These are phyloP conservation scores for Chrysolina haemoptera DNA, from an alignment of 2,888 invertebrate genomes.

Conservation along the genomic window DNA sequence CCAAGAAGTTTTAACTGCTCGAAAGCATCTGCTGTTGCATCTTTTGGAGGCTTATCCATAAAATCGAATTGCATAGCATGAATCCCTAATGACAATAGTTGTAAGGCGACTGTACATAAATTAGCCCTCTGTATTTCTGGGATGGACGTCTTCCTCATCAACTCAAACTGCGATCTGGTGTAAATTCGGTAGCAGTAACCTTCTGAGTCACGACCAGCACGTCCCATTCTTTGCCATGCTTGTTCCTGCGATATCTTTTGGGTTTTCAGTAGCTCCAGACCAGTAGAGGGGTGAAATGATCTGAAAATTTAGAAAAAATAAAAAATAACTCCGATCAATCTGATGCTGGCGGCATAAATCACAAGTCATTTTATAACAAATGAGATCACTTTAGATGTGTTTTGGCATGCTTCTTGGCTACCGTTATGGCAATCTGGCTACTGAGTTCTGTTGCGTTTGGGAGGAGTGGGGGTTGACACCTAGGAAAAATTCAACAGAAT, in stretches of 20 bases:
- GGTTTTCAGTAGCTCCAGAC: constrained; percentile 87
- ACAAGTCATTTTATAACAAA: too few relatives aligned
- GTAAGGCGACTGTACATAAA: constrained; percentile 83
- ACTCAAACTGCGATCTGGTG: constrained; percentile 83
- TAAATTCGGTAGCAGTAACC: constrained; percentile 92
- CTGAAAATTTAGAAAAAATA: constrained; percentile 65
- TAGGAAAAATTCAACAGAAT: too few relatives aligned
- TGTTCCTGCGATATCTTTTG: constrained; percentile 91
- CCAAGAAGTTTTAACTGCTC: constrained; percentile 78
- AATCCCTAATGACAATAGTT: constrained; percentile 67
- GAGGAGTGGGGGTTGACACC: too few relatives aligned
- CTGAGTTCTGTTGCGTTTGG: too few relatives aligned
- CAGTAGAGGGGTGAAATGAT: constrained; percentile 85
- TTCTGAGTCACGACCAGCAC: constrained; percentile 90
- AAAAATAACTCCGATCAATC: background rate
- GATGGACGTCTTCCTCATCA: constrained; percentile 79
- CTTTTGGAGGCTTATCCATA: constrained; percentile 88
- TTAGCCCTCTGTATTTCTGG: constrained; percentile 91
- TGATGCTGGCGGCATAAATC: too few relatives aligned
- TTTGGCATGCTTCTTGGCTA: too few relatives aligned
- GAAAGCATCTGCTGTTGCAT: constrained; percentile 78
- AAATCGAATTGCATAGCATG: constrained; percentile 89
- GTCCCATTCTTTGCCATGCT: constrained; percentile 92
- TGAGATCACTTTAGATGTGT: too few relatives aligned
- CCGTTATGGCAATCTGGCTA: too few relatives aligned